phyloP scores from a whole-genome alignment of 2,888 invertebrate species.

The Drosophila aldrichi region DNA sequence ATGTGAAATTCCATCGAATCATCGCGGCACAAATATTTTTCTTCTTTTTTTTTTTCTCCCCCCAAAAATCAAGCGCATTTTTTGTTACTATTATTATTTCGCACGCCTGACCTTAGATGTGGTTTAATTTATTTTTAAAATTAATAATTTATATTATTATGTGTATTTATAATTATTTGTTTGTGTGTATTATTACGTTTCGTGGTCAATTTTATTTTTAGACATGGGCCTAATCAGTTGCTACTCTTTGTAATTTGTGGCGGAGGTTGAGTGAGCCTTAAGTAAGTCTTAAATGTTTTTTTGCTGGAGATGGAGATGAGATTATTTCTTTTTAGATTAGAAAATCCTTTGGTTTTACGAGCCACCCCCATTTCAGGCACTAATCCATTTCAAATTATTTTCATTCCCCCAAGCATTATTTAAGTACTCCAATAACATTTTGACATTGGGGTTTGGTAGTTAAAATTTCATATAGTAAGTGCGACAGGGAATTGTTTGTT shows the following conservation, averaged over 20 bases:
- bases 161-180: slow-evolving; percentile 21
- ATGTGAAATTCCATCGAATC: slow-evolving; percentile 50
- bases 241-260: neutral
- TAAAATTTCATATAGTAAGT: slow-evolving; percentile 6
- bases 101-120: slow-evolving; percentile 52
- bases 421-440: slow-evolving; percentile 6
- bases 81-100: slow-evolving; percentile 17
- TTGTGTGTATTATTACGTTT: slow-evolving; percentile 8
- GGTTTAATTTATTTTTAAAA: slow-evolving; percentile 38
- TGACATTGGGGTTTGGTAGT: slow-evolving; percentile 6
- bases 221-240: slow-evolving; percentile 16
- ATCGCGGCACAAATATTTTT: slow-evolving; percentile 40
- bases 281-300: neutral
- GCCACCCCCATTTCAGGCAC: neutral
- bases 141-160: slow-evolving; percentile 29
- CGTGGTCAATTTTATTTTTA: slow-evolving; percentile 22
- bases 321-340: no score
- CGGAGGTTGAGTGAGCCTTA: neutral
- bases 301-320: no score
- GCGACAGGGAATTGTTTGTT: slow-evolving; percentile 22
- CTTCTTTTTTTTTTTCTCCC: neutral
- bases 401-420: neutral
- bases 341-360: neutral
- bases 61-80: slow-evolving; percentile 21
- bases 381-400: neutral